phyloP scores from a whole-genome alignment of 2,113 vertebrate species.

The Channa argus region DNA sequence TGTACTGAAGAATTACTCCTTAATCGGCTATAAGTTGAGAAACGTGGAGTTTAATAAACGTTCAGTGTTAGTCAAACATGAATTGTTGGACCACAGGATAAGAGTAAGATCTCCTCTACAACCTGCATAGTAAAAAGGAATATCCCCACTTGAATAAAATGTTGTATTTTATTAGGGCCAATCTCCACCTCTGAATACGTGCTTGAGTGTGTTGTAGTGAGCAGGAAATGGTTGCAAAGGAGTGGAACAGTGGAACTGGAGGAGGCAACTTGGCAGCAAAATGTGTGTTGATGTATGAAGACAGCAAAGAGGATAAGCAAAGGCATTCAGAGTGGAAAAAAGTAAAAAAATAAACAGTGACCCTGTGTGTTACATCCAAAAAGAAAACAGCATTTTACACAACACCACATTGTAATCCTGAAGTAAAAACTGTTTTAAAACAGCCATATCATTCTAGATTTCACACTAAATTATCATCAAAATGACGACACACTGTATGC shows the following conservation, averaged over 20 bases:
- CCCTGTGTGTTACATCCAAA: neutral
- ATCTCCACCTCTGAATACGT: conserved; percentile 8
- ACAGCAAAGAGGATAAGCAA: conserved; percentile 12
- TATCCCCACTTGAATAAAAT: conserved; percentile 34
- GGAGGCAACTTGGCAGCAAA: conserved; percentile 35
- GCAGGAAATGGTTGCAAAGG: conserved; percentile 20
- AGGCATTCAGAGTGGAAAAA: neutral
- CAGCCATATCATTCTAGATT: neutral
- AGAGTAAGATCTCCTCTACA: too few relatives aligned
- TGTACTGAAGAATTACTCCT: too few relatives aligned
- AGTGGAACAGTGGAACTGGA: neutral
- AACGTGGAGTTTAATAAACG: too few relatives aligned
- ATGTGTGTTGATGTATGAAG: conserved; percentile 14
- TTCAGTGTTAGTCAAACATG: too few relatives aligned
- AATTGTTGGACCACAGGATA: too few relatives aligned
- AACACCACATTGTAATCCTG: too few relatives aligned
- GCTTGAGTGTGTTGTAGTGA: neutral
- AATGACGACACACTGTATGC: neutral
- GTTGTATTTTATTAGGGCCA: conserved; percentile 20
- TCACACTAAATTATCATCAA: neutral
- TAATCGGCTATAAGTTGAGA: too few relatives aligned
- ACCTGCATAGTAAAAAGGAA: conserved; percentile 3
- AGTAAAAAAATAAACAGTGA: neutral
- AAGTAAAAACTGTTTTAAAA: too few relatives aligned
- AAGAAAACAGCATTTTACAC: neutral